Conservation (phyloP, 1,140 invertebrate species). For the Hermetia illucens region DNA sequence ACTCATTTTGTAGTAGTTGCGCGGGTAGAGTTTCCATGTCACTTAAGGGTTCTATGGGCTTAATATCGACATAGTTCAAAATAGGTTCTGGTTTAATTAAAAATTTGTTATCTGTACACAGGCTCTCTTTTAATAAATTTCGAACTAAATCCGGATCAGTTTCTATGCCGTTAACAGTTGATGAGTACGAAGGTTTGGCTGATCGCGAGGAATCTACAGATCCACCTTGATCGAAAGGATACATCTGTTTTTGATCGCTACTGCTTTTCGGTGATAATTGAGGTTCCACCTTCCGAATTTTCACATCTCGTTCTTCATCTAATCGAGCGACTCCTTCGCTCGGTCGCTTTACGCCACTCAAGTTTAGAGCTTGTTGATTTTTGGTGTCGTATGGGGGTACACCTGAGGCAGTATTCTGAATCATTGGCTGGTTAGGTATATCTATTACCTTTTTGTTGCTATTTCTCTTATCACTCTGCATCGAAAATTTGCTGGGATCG, state of each 20-base stretch:
- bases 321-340: background rate
- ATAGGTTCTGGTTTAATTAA: constrained; percentile 1
- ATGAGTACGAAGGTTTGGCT: background rate
- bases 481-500: no score
- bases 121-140: constrained; percentile 25
- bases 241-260: constrained; percentile 10
- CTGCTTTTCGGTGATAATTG: constrained; percentile 3
- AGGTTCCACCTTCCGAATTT: constrained; percentile 1
- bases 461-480: no score
- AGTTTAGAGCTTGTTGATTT: background rate
- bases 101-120: constrained; percentile 11
- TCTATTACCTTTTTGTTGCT: no score
- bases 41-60: no score
- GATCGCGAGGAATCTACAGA: constrained; percentile 1
- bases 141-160: constrained; percentile 28
- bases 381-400: background rate
- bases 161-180: constrained; percentile 21
- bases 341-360: background rate
- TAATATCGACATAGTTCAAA: no score
- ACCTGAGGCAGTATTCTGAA: background rate
- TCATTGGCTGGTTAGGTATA: background rate
- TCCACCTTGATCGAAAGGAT: constrained; percentile 2
- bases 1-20: no score
- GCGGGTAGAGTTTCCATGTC: no score
- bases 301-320: constrained; percentile 1